Percentiles rank a stretch among this genome's conserved stretches.
phyloP scores from a whole-genome alignment of 2,113 vertebrate species.

The Gorsachius goisagi region DNA sequence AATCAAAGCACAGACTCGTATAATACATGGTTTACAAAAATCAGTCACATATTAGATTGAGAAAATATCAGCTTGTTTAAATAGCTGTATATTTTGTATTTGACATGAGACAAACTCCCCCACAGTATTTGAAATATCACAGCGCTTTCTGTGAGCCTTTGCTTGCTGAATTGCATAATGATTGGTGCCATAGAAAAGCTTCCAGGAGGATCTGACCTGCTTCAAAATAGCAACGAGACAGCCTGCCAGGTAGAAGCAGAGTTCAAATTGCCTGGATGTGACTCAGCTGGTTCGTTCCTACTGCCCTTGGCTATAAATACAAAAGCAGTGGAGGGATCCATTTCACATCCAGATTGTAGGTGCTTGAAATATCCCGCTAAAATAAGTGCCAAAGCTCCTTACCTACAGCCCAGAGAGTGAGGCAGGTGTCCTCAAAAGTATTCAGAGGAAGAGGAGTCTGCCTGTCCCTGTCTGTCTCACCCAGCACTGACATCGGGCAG shows the following conservation, averaged over 20 bases:
- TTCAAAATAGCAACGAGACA: not conserved
- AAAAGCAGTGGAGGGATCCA: not conserved
- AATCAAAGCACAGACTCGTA: not conserved
- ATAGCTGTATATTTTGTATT: not conserved
- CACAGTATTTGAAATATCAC: not conserved
- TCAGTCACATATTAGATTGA: not conserved
- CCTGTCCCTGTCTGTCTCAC: fast-evolving
- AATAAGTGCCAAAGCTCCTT: not conserved
- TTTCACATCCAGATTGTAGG: not conserved
- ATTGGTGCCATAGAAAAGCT: not conserved
- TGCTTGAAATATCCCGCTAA: not conserved
- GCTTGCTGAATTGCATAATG: not conserved
- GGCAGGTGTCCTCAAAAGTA: not conserved
- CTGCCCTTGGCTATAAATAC: not conserved
- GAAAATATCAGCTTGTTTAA: not conserved
- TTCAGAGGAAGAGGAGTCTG: not conserved
- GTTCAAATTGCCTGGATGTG: not conserved
- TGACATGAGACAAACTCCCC: not conserved
- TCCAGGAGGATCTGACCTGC: not conserved
- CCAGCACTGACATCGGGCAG: not conserved
- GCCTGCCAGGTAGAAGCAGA: constrained; percentile 3
- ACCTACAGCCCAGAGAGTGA: not conserved
- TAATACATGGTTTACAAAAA: not conserved
- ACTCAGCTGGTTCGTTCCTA: not conserved
- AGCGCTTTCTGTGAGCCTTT: not conserved